Evolutionary conservation across 2,113 vertebrate genomes (phyloP).

Genomic region (Phalacrocorax aristotelis): DNA sequence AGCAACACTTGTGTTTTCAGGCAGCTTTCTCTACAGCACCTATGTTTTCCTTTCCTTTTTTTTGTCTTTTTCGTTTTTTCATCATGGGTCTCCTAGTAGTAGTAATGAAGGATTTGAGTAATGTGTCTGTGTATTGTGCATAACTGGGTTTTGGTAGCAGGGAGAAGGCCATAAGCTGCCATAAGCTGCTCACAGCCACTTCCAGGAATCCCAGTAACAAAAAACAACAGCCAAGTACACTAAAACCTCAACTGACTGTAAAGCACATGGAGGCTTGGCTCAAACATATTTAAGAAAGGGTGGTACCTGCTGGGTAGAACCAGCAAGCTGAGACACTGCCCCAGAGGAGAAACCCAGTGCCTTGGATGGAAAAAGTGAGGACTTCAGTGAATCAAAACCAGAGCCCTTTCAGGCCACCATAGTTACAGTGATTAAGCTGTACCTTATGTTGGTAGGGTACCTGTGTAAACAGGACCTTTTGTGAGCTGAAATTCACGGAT

Average conservation of each 20-base stretch:
- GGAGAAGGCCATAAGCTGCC: background rate
- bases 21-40: background rate
- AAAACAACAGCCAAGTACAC: background rate
- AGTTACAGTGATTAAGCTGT: background rate
- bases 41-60: background rate
- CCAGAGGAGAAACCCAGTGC: background rate
- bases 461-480: background rate
- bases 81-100: background rate
- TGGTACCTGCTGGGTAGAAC: background rate
- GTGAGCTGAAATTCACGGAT: background rate
- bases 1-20: background rate
- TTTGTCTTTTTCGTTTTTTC: background rate
- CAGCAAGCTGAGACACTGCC: background rate
- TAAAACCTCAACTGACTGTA: background rate
- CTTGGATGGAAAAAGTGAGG: background rate
- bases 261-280: background rate
- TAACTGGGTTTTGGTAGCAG: background rate
- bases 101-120: background rate
- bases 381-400: background rate
- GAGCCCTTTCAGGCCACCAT: background rate
- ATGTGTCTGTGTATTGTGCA: background rate
- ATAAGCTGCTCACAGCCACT: background rate
- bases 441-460: background rate
- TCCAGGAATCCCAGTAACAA: background rate
- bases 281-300: background rate